Evolutionary conservation across 1,140 invertebrate species (phyloP).

Genomic region (Cotesia typhae): DNA sequence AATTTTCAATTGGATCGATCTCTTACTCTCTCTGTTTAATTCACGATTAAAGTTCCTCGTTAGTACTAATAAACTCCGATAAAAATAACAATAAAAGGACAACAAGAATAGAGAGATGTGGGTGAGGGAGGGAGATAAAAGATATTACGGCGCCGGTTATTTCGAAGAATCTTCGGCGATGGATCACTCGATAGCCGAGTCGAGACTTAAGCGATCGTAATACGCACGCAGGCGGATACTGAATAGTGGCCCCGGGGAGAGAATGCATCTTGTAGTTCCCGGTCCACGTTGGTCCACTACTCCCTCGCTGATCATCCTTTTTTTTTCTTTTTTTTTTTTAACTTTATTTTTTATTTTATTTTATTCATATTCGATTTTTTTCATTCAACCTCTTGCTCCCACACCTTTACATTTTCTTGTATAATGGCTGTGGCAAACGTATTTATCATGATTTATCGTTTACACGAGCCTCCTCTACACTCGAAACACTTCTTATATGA

Average conservation of each 20-base stretch:
- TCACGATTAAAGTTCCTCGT: constrained; percentile 25
- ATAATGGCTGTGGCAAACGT: constrained; percentile 60
- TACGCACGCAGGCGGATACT: constrained; percentile 50
- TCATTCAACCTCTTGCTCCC: constrained; percentile 35
- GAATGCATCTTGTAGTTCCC: constrained; percentile 32
- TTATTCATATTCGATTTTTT: not conserved
- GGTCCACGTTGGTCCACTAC: constrained; percentile 30
- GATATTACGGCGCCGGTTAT: constrained; percentile 37
- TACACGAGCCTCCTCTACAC: constrained; percentile 53
- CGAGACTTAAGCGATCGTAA: constrained; percentile 63
- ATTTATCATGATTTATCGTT: constrained; percentile 66
- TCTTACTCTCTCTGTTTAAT: not conserved
- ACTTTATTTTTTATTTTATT: too few relatives aligned
- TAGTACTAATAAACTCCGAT: constrained; percentile 26
- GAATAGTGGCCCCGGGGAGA: constrained; percentile 52
- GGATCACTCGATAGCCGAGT: constrained; percentile 59
- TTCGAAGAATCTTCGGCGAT: constrained; percentile 59
- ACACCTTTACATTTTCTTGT: constrained; percentile 45
- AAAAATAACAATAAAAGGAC: constrained; percentile 12
- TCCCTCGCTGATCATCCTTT: constrained; percentile 36
- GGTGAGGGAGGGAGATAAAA: constrained; percentile 12
- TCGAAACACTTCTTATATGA: constrained; percentile 18
- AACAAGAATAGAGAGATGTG: not conserved
- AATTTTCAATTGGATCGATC: constrained; percentile 35
- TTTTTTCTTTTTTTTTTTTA: not conserved